Base-by-base conservation (phyloP, 1,140 invertebrate genomes). In the Mycetomoellerius zeteki region DNA sequence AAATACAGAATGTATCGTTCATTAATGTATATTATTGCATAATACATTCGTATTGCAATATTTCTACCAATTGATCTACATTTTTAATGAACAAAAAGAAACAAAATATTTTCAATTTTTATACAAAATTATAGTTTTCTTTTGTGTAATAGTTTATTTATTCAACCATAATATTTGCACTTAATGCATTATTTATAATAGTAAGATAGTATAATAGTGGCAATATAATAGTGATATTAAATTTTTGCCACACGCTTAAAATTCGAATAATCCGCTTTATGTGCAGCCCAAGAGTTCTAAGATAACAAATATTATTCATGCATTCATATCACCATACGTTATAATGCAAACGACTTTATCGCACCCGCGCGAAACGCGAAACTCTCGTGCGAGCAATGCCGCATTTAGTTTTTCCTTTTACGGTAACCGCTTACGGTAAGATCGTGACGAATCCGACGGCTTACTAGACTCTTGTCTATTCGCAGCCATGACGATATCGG, bases 341-440 rank as follows among this genome's bases (percentile, higher is more conserved):
- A 27, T 54, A 80, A 37, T 69, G 65, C 78, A 72, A 72, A 73
- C 54, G 24, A 58, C 27, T 64, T 43, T 65, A 47, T 78, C 58
- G 37, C 24, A 62, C 24, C 19, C 21, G 37, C 47, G 33, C 37
- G 56, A 77, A 19, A 77, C 6, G 12, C 24, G 21, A 19, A 33
- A 78, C 19, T 78, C 24, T n/a, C 60, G 19, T 37, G 14, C n/a
- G 37, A n/a, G 4, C 60, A 50, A 33, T 78, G 52, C 3, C n/a
- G 77, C 14, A 12, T 69, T 54, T 27, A 21, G 21, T 6, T 69
- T 69, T 69, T 37, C 5, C 43, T n/a, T 50, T 50, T 54, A 14
- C 14, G 24, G 14, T 7, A 43, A 58, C 12, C 16, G 14, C 47
- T 27, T n/a, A n/a, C 54, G 33, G 33, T 30, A 58, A 84, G 56